These are phyloP conservation scores for Drosophila quadrilineata DNA, from an alignment of 1,140 invertebrate species.

Conservation along the genomic window DNA sequence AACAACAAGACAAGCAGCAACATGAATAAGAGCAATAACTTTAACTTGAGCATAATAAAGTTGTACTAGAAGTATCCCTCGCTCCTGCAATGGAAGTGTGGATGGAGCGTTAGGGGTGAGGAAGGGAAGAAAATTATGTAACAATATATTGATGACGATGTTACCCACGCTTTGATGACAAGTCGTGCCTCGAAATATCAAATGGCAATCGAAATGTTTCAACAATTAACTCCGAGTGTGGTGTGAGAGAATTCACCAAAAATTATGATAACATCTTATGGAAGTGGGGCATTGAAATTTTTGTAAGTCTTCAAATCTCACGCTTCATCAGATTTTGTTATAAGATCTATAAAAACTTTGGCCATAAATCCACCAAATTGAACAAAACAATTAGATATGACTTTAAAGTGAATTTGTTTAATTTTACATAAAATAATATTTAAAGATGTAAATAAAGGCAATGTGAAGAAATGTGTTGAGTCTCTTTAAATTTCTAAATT, in stretches of 20 bases:
- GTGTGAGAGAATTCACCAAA: neutral
- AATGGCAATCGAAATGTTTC: slow-evolving; percentile 8
- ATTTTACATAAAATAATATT: too few species aligned
- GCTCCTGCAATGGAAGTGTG: too few species aligned
- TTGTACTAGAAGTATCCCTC: slow-evolving; percentile 16
- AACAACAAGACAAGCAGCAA: slow-evolving; percentile 4
- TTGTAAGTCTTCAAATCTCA: too few species aligned
- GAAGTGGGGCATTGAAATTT: too few species aligned
- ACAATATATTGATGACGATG: slow-evolving; percentile 36
- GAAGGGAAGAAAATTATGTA: slow-evolving; percentile 21
- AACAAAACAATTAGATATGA: neutral
- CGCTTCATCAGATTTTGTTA: too few species aligned
- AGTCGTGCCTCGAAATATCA: slow-evolving; percentile 12
- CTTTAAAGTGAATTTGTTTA: too few species aligned
- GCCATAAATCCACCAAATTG: too few species aligned
- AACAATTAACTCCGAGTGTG: slow-evolving; percentile 16
- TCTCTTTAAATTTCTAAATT: too few species aligned
- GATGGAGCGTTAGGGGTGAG: neutral
- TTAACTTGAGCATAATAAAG: slow-evolving; percentile 39
- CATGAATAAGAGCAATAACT: slow-evolving; percentile 25
- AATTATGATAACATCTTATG: too few species aligned
- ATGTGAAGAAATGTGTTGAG: too few species aligned
- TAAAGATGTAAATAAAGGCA: too few species aligned
- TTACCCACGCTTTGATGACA: slow-evolving; percentile 28
- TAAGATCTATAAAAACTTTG: too few species aligned